Evolutionary conservation across 2,797 vertebrate genomes (phyloP).

Genomic region (Otus scops): DNA sequence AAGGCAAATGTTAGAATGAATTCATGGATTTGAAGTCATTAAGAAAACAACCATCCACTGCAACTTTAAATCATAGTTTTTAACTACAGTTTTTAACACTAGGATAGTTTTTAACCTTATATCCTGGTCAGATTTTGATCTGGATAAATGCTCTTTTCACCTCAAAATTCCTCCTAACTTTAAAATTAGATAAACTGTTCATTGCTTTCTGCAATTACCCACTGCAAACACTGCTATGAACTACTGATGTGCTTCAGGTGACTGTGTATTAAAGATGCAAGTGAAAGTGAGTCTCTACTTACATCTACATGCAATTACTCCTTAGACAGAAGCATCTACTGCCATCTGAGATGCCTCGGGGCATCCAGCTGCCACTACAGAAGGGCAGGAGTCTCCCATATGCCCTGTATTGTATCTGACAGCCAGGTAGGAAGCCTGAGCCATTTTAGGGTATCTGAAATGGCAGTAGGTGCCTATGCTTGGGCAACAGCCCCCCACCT

Average conservation of each 20-base stretch:
- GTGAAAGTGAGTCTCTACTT: neutral
- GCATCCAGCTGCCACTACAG: conserved; percentile 21
- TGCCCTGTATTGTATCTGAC: neutral
- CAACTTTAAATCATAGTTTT: neutral
- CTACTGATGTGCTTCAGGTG: neutral
- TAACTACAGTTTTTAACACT: neutral
- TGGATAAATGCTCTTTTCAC: neutral
- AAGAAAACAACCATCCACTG: neutral
- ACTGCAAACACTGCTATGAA: neutral
- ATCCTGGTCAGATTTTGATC: neutral
- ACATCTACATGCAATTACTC: neutral
- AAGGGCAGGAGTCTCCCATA: neutral
- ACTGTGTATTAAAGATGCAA: neutral
- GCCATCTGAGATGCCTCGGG: neutral
- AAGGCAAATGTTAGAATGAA: conserved; percentile 34
- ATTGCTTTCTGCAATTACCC: neutral
- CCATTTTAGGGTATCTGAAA: neutral
- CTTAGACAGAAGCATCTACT: neutral
- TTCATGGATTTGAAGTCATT: conserved; percentile 24
- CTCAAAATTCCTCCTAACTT: neutral
- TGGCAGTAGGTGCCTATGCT: neutral
- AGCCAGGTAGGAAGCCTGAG: neutral
- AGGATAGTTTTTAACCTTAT: neutral
- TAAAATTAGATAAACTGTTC: neutral
- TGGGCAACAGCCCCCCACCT: neutral